A percentile compares a stretch with the other conserved stretches of the same genome.
phyloP scores from a whole-genome alignment of 1,140 invertebrate species.

The Drosophila pseudoobscura region DNA sequence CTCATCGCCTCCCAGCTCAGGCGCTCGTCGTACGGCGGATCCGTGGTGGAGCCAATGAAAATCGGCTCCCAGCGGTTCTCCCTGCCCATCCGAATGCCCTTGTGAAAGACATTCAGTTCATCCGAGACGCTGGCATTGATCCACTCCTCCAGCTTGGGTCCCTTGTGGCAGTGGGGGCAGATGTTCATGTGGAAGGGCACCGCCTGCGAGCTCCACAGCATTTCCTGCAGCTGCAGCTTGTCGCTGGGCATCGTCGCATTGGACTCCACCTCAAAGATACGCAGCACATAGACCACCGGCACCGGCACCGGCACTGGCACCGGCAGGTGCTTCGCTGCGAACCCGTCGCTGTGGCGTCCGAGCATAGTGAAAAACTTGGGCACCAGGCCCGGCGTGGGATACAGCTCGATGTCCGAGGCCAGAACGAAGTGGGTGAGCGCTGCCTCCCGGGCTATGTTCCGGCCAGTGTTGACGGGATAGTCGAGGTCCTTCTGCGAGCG shows the following conservation, averaged over 20 bases:
- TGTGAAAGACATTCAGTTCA: slow-evolving; percentile 89
- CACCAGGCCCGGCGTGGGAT: slow-evolving; percentile 90
- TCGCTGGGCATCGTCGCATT: slow-evolving; percentile 86
- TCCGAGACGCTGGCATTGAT: slow-evolving; percentile 86
- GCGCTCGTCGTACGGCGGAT: slow-evolving; percentile 93
- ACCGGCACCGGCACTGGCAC: slow-evolving; percentile 85
- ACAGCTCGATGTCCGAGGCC: slow-evolving; percentile 93
- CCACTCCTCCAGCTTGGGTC: slow-evolving; percentile 92
- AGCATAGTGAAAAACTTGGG: slow-evolving; percentile 91
- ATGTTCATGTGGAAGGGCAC: slow-evolving; percentile 95
- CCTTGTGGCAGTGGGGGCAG: slow-evolving; percentile 92
- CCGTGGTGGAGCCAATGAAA: slow-evolving; percentile 91
- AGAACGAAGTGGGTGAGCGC: slow-evolving; percentile 92
- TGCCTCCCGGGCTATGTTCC: slow-evolving; percentile 91
- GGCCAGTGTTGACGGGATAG: slow-evolving; percentile 93
- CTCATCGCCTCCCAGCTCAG: slow-evolving; percentile 94
- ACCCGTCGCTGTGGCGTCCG: slow-evolving; percentile 65
- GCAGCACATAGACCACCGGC: slow-evolving; percentile 83
- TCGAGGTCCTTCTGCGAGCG: slow-evolving; percentile 89
- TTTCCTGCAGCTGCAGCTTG: slow-evolving; percentile 88
- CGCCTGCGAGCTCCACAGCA: slow-evolving; percentile 89
- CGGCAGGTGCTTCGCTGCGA: slow-evolving; percentile 72
- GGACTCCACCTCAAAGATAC: slow-evolving; percentile 64
- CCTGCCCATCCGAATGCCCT: slow-evolving; percentile 84
- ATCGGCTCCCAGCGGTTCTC: slow-evolving; percentile 92